Conservation (phyloP, 2,797 vertebrate genomes). For the Odontamblyopus rebecca region DNA sequence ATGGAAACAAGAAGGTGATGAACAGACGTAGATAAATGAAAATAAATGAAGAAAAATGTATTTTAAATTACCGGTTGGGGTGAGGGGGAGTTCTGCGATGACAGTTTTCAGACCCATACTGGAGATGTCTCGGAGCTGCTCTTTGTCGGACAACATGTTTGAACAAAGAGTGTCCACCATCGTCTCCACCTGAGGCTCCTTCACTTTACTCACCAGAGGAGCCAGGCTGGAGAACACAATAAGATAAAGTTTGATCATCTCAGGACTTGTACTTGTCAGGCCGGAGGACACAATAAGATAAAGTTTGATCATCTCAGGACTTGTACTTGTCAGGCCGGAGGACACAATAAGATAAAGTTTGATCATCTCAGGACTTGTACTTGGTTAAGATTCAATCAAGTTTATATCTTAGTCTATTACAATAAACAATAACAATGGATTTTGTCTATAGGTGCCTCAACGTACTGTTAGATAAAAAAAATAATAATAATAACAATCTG, state of each 20-base stretch:
- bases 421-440: no score
- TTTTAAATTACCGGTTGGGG: slow-evolving; percentile 79
- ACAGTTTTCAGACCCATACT: slow-evolving; percentile 94
- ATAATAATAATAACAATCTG: no score
- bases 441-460: no score
- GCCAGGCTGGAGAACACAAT: slow-evolving; percentile 79
- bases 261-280: no score
- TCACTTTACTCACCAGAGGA: slow-evolving; percentile 92
- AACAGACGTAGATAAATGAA: no score
- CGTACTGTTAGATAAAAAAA: no score
- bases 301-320: no score
- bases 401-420: no score
- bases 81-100: slow-evolving; percentile 87
- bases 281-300: no score
- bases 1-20: no score
- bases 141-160: slow-evolving; percentile 94
- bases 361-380: neutral
- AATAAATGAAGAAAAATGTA: neutral
- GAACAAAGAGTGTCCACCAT: slow-evolving; percentile 91
- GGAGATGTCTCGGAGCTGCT: slow-evolving; percentile 92
- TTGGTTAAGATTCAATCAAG: neutral
- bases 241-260: no score
- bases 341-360: neutral
- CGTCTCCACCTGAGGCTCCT: slow-evolving; percentile 94
- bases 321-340: neutral